Percentiles rank a stretch among this genome's conserved stretches.
Conservation (phyloP, 1,140 invertebrate species). For the Hylyphantes graminicola region DNA sequence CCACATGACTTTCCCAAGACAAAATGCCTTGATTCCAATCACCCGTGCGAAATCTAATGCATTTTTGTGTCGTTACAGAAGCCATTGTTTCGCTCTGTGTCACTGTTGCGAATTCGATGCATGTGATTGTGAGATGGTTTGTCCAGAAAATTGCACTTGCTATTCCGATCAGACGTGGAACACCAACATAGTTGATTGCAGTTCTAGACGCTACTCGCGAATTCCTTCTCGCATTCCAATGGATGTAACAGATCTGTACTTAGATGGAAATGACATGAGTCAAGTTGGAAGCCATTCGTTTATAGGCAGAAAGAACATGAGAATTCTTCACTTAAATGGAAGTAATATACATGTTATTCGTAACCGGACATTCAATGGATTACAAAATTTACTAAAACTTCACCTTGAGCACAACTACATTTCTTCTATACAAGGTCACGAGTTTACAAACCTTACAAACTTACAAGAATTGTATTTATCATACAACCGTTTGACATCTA, state of each 20-base stretch:
- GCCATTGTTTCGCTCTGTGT: slow-evolving; percentile 92
- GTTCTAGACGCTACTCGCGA: slow-evolving; percentile 68
- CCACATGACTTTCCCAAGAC: slow-evolving; percentile 65
- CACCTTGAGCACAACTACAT: slow-evolving; percentile 89
- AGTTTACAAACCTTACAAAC: slow-evolving; percentile 87
- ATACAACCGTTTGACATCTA: slow-evolving; percentile 82
- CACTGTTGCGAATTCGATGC: slow-evolving; percentile 95
- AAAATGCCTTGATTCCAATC: slow-evolving; percentile 48
- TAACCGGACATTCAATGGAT: slow-evolving; percentile 91
- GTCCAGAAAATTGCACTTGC: slow-evolving; percentile 89
- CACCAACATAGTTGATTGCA: slow-evolving; percentile 92
- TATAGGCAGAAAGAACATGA: slow-evolving; percentile 90
- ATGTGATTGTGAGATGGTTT: slow-evolving; percentile 95
- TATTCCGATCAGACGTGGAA: slow-evolving; percentile 90
- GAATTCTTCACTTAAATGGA: slow-evolving; percentile 85
- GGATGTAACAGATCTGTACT: slow-evolving; percentile 91
- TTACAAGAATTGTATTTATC: slow-evolving; percentile 87
- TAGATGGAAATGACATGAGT: slow-evolving; percentile 88
- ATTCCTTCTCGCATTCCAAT: slow-evolving; percentile 89
- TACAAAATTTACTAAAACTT: slow-evolving; percentile 82
- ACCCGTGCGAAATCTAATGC: slow-evolving; percentile 82
- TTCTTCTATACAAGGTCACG: slow-evolving; percentile 83
- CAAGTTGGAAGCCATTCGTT: slow-evolving; percentile 89
- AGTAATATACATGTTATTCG: slow-evolving; percentile 87
- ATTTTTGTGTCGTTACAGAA: slow-evolving; percentile 90